A percentile compares a stretch with the other conserved stretches of the same genome.
These are phyloP conservation scores for Lasioglossum villosulum DNA, from an alignment of 2,888 invertebrate genomes.

Conservation along the genomic window DNA sequence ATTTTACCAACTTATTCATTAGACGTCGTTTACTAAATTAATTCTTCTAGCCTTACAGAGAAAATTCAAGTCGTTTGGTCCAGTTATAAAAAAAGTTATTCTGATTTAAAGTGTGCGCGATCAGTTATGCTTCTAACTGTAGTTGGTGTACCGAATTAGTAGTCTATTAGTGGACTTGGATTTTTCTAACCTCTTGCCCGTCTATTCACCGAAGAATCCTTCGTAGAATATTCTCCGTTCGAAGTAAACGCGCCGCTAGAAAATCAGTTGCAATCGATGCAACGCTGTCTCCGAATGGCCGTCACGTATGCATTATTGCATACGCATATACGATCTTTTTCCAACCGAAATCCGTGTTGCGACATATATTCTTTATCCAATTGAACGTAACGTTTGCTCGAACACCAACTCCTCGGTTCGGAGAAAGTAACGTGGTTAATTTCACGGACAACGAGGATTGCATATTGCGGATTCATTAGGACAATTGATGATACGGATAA, in stretches of 20 bases:
- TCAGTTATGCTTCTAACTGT: too few relatives aligned
- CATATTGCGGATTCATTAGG: not conserved
- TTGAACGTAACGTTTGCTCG: not conserved
- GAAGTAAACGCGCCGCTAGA: slow-evolving; percentile 18
- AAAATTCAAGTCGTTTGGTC: too few relatives aligned
- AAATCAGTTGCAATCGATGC: slow-evolving; percentile 43
- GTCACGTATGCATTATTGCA: slow-evolving; percentile 39
- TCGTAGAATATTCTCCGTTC: slow-evolving; percentile 20
- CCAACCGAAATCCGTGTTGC: not conserved
- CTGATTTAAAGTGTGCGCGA: too few relatives aligned
- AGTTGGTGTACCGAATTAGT: too few relatives aligned
- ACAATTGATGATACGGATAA: not conserved
- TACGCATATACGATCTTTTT: not conserved
- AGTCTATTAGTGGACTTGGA: too few relatives aligned
- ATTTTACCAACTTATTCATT: too few relatives aligned
- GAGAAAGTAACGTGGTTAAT: slow-evolving; percentile 12
- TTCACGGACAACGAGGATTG: not conserved
- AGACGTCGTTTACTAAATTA: too few relatives aligned
- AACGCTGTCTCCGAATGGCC: slow-evolving; percentile 27
- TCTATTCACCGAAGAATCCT: not conserved
- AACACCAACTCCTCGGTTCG: slow-evolving; percentile 1
- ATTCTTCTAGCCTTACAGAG: too few relatives aligned
- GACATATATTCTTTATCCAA: slow-evolving; percentile 13
- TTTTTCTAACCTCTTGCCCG: too few relatives aligned
- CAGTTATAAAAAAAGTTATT: too few relatives aligned